These are phyloP conservation scores for Tautogolabrus adspersus DNA, from an alignment of 2,113 vertebrate species.

Conservation along the genomic window DNA sequence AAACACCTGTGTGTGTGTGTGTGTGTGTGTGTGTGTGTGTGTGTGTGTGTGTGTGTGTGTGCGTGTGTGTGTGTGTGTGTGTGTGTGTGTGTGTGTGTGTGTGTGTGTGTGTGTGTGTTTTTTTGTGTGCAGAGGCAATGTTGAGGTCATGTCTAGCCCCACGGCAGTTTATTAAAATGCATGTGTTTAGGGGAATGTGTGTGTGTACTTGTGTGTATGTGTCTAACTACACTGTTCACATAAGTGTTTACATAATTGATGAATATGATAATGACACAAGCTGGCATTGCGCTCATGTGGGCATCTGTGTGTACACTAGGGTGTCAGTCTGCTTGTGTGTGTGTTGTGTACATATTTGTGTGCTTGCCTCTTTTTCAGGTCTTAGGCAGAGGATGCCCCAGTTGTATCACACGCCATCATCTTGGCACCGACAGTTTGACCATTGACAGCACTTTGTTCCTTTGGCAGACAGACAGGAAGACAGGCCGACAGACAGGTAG, in stretches of 20 bases:
- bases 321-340: constrained; percentile 38
- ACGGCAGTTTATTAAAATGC: constrained; percentile 82
- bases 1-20: constrained; percentile 58
- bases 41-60: too few species aligned
- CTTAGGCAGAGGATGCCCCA: constrained; percentile 35
- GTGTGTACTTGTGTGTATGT: constrained; percentile 35
- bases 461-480: constrained; percentile 58
- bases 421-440: constrained; percentile 71
- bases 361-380: constrained; percentile 29
- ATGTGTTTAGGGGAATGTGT: constrained; percentile 74
- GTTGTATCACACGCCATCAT: constrained; percentile 46
- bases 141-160: constrained; percentile 77
- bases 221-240: constrained; percentile 75
- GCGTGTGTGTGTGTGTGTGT: too few species aligned
- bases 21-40: constrained; percentile 8
- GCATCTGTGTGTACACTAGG: constrained; percentile 52
- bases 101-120: constrained; percentile 10
- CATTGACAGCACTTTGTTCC: constrained; percentile 72
- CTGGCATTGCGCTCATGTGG: constrained; percentile 72
- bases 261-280: constrained; percentile 87
- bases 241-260: constrained; percentile 88
- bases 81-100: constrained; percentile 21
- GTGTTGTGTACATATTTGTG: constrained; percentile 9
- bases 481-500: constrained; percentile 62
- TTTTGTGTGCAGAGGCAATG: constrained; percentile 52